Percentiles rank a stretch among this genome's conserved stretches.
Evolutionary conservation across 2,888 invertebrate species (phyloP).

Genomic region (Eilema caniola): DNA sequence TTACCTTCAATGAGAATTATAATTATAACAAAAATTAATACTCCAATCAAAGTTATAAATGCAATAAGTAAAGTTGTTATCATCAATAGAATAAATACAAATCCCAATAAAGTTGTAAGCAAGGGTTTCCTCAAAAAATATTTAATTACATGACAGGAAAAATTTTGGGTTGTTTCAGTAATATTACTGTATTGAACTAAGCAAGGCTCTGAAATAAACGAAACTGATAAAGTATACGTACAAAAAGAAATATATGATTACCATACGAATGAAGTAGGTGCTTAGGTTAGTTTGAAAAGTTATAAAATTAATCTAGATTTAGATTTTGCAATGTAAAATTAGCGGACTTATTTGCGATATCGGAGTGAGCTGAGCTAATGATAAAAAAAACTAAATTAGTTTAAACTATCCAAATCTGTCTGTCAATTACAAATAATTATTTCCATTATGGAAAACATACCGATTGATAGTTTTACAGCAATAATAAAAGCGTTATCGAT

Average conservation of each 20-base stretch:
- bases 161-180: slow-evolving; percentile 28
- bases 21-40: slow-evolving; percentile 48
- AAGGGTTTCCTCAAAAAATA: slow-evolving; percentile 57
- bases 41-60: slow-evolving; percentile 49
- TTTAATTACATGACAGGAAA: slow-evolving; percentile 21
- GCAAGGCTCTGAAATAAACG: slow-evolving; percentile 53
- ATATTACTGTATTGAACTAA: slow-evolving; percentile 35
- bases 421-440: too few relatives aligned
- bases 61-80: slow-evolving; percentile 49
- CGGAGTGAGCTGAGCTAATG: too few relatives aligned
- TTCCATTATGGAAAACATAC: slow-evolving; percentile 52
- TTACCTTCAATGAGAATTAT: slow-evolving; percentile 70
- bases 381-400: too few relatives aligned
- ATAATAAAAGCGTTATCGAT: slow-evolving; percentile 66
- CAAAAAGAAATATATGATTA: too few relatives aligned
- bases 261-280: too few relatives aligned
- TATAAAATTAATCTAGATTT: neutral
- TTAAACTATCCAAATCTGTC: too few relatives aligned
- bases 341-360: too few relatives aligned
- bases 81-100: slow-evolving; percentile 42
- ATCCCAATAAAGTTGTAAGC: slow-evolving; percentile 56
- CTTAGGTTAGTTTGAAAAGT: neutral
- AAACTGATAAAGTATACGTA: neutral
- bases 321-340: too few relatives aligned
- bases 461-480: slow-evolving; percentile 56